phyloP scores from a whole-genome alignment of 1,140 invertebrate genomes.

The Camponotus floridanus region DNA sequence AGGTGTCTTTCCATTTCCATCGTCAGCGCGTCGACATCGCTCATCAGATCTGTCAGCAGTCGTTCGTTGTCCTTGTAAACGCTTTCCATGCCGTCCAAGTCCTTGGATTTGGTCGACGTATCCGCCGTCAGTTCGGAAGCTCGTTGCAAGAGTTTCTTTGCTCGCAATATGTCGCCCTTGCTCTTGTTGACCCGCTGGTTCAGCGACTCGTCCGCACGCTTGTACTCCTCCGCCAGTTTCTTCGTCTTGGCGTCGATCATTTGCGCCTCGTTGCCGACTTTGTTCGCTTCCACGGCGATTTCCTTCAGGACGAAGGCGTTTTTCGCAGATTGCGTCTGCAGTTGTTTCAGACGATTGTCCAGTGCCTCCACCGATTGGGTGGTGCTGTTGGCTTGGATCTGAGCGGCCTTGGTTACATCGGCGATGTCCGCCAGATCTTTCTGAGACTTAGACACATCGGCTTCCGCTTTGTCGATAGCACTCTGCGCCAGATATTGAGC shows the following conservation, averaged over 20 bases:
- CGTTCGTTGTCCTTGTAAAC: constrained; percentile 84
- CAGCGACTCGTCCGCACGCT: constrained; percentile 87
- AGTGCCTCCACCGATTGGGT: constrained; percentile 90
- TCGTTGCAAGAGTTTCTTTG: constrained; percentile 90
- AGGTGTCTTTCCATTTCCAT: constrained; percentile 80
- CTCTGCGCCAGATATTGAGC: constrained; percentile 92
- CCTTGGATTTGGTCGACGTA: constrained; percentile 91
- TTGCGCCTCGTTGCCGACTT: constrained; percentile 87
- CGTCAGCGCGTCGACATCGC: constrained; percentile 79
- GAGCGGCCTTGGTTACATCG: constrained; percentile 91
- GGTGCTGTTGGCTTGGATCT: constrained; percentile 91
- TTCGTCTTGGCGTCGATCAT: constrained; percentile 86
- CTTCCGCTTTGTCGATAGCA: constrained; percentile 93
- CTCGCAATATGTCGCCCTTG: constrained; percentile 90
- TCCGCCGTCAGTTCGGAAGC: constrained; percentile 92
- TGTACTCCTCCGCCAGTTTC: constrained; percentile 88
- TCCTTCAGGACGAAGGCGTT: constrained; percentile 90
- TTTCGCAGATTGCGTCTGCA: constrained; percentile 92
- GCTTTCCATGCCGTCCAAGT: constrained; percentile 89
- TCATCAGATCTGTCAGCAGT: constrained; percentile 79
- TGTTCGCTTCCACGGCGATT: constrained; percentile 87
- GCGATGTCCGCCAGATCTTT: constrained; percentile 91
- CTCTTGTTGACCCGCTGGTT: constrained; percentile 88
- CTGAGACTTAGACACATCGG: constrained; percentile 92
- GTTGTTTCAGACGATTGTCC: constrained; percentile 89